Base-by-base conservation (phyloP, 2,888 invertebrate genomes). In the Entomobrya proxima region DNA sequence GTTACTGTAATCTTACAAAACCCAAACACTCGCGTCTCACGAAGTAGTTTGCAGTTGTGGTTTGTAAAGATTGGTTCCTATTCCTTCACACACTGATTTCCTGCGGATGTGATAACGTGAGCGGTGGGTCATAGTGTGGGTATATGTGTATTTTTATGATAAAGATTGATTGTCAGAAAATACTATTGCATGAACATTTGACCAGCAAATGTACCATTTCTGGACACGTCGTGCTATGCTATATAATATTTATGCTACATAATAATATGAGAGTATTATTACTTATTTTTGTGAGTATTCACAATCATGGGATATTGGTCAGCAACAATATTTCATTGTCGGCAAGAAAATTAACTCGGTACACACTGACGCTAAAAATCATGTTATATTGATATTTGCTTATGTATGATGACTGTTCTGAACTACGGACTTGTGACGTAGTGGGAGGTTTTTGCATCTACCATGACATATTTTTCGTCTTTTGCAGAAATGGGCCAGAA, bases 401-500 rank as follows among this genome's bases (percentile, higher is more conserved):
- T 11, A 35, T 7, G 35, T 64, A 58, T 30, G 61, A 64, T 64
- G 61, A 35, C 35, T 64, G 61, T 64, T 2, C 21, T 44, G 40
- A n/a, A 37, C 2, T 1, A 1, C 4, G 69, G 21, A 69, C 35
- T 35, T 35, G 4, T 61, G 61, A 21, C 9, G 30, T 52, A 21
- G 47, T 50, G 50, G 35, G 67, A 13, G 74, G 61, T 4, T 64
- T 15, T 37, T 72, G 18, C 67, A 69, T 77, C 67, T 35, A 83
- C 83, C 83, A 76, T 83, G 83, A 83, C 83, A 83, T 77, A 83
- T 27, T 69, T 83, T 83, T 44, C 27, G 6, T n/a, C 50, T 50
- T n/a, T 18, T 37, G 40, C 27, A 69, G n/a, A 83, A 83, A 69
- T 76, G 83, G 83, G 67, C 83, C 76, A 77, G 52, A 83, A 77